A percentile compares a stretch with the other conserved stretches of the same genome.
phyloP scores from a whole-genome alignment of 2,888 invertebrate species.

The Conistra vaccinii region DNA sequence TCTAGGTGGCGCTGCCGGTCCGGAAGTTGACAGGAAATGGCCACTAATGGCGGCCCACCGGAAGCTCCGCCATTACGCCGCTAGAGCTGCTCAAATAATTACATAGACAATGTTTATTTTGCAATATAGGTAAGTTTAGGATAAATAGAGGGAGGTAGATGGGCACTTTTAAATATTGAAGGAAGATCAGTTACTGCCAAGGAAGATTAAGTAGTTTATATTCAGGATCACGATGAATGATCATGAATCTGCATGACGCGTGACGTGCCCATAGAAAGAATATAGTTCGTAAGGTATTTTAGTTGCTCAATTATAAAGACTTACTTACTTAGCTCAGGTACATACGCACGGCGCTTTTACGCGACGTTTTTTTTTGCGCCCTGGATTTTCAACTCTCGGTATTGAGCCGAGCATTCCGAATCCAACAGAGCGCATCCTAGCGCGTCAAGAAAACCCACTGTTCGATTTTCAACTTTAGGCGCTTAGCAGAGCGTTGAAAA shows the following conservation, averaged over 20 bases:
- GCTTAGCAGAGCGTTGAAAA: too few species aligned
- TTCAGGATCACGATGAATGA: background rate
- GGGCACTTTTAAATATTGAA: slow-evolving; percentile 44
- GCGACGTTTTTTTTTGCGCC: too few species aligned
- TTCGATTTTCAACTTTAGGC: too few species aligned
- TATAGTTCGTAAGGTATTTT: background rate
- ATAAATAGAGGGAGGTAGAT: slow-evolving; percentile 61
- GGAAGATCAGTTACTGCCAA: slow-evolving; percentile 38
- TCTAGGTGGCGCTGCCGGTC: slow-evolving; percentile 75
- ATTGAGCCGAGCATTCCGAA: too few species aligned
- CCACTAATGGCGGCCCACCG: slow-evolving; percentile 88
- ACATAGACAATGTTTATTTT: slow-evolving; percentile 79
- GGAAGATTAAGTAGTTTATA: slow-evolving; percentile 7
- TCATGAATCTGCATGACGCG: background rate
- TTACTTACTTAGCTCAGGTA: too few species aligned
- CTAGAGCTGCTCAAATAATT: slow-evolving; percentile 89
- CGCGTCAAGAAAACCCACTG: too few species aligned
- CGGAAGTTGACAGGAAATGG: slow-evolving; percentile 89
- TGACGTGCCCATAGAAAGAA: background rate
- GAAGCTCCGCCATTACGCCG: slow-evolving; percentile 87
- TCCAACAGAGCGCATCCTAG: too few species aligned
- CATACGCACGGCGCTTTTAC: too few species aligned
- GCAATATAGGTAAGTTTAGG: slow-evolving; percentile 68
- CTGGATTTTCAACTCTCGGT: too few species aligned
- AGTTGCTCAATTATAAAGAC: background rate